These are phyloP conservation scores for Venturia canescens DNA, from an alignment of 1,140 invertebrate genomes.

Conservation along the genomic window DNA sequence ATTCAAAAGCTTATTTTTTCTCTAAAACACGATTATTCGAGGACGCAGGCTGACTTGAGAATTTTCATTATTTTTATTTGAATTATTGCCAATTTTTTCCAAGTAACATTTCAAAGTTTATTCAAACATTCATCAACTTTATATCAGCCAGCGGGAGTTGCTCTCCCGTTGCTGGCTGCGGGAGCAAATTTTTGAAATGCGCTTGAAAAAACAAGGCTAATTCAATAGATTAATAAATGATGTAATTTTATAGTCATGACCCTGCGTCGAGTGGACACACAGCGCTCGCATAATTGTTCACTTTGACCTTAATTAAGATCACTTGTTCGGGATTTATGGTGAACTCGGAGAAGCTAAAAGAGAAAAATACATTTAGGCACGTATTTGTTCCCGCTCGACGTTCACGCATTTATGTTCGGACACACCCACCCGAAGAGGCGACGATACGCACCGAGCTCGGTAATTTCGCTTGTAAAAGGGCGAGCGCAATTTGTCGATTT, in stretches of 20 bases:
- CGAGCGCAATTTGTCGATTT: neutral
- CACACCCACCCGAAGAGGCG: neutral
- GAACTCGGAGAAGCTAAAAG: constrained; percentile 2
- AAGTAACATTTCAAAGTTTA: neutral
- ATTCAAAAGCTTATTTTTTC: too few species aligned
- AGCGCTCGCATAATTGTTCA: constrained; percentile 50
- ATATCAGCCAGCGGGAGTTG: neutral
- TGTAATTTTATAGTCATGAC: constrained; percentile 38
- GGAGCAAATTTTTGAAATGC: neutral
- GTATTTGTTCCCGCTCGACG: neutral
- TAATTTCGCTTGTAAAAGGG: neutral
- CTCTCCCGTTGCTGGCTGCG: too few species aligned
- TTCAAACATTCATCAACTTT: neutral
- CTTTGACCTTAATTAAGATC: constrained; percentile 52
- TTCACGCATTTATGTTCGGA: neutral
- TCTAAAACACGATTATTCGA: too few species aligned
- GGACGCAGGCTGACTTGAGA: too few species aligned
- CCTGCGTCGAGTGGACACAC: constrained; percentile 26
- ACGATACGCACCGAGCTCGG: neutral
- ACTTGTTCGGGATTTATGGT: constrained; percentile 49
- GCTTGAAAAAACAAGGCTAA: neutral
- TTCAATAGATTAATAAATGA: constrained; percentile 2
- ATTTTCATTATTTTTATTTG: too few species aligned
- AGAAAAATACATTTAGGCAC: constrained; percentile 38
- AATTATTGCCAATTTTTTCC: neutral